These are phyloP conservation scores for Lamellibrachia luymesi DNA, from an alignment of 1,140 invertebrate genomes.

Conservation along the genomic window DNA sequence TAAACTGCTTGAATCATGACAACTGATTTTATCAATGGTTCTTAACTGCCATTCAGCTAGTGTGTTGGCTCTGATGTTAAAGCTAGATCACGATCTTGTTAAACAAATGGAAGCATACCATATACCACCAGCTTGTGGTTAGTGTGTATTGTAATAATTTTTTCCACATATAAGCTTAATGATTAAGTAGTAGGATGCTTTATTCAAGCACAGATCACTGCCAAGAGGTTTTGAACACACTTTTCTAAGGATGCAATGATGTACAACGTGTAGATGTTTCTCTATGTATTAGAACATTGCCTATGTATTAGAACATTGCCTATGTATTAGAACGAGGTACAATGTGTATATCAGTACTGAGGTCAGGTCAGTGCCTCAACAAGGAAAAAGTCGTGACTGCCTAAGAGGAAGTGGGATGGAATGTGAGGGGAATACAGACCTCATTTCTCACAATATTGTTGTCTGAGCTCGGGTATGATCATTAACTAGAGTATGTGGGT, in stretches of 20 bases:
- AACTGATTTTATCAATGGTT: neutral
- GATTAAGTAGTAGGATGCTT: neutral
- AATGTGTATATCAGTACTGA: neutral
- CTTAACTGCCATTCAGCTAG: neutral
- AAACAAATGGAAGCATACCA: neutral
- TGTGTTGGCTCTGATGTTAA: neutral
- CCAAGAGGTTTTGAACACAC: neutral
- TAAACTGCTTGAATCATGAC: neutral
- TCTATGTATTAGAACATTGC: neutral
- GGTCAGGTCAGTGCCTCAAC: neutral
- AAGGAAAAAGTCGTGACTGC: neutral
- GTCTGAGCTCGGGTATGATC: no score
- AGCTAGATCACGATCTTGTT: neutral
- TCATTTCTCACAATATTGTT: neutral
- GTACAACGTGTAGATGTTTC: neutral
- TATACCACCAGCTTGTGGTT: neutral
- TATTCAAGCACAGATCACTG: neutral
- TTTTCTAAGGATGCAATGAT: neutral
- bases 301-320: neutral
- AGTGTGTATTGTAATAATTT: neutral
- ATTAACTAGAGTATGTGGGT: no score
- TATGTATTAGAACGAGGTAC: neutral
- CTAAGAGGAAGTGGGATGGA: neutral
- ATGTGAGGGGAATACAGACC: neutral
- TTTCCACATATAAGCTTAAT: neutral